phyloP scores from a whole-genome alignment of 1,140 invertebrate species.

The Drosophila neocordata region DNA sequence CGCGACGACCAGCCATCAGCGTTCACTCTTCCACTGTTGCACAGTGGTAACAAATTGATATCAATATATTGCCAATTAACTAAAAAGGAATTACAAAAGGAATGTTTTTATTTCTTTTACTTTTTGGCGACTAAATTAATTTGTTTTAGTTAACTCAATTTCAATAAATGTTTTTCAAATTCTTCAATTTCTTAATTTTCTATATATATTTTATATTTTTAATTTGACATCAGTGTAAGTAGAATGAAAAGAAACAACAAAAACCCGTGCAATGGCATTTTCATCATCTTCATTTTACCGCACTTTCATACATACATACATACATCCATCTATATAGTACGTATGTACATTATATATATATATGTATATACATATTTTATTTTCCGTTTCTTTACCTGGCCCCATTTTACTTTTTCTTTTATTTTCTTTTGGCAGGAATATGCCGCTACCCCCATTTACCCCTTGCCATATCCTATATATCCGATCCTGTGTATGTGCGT shows the following conservation, averaged over 20 bases:
- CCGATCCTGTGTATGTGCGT: constrained; percentile 19
- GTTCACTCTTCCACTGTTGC: not conserved
- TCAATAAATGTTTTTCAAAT: too few species aligned
- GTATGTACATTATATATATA: constrained; percentile 20
- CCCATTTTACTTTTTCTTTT: constrained; percentile 30
- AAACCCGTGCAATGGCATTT: constrained; percentile 22
- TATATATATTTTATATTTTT: too few species aligned
- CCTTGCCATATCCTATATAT: not conserved
- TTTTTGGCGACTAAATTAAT: too few species aligned
- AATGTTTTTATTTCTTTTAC: too few species aligned
- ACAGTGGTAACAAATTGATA: constrained; percentile 22
- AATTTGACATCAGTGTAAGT: not conserved
- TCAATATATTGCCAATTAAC: not conserved
- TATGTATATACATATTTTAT: constrained; percentile 33
- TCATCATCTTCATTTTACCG: constrained; percentile 29
- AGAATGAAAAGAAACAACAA: too few species aligned
- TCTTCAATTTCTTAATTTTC: too few species aligned
- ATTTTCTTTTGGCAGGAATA: constrained; percentile 28
- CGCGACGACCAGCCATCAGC: constrained; percentile 18
- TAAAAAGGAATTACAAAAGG: too few species aligned
- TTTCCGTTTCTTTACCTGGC: constrained; percentile 40
- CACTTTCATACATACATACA: not conserved
- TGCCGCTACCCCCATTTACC: constrained; percentile 10
- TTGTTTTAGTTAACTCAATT: too few species aligned
- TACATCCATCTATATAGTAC: not conserved